Evolutionary conservation across 1,140 invertebrate species (phyloP), one percentile per base, ranked within the genome.

Genomic region (Heliothis virescens): DNA sequence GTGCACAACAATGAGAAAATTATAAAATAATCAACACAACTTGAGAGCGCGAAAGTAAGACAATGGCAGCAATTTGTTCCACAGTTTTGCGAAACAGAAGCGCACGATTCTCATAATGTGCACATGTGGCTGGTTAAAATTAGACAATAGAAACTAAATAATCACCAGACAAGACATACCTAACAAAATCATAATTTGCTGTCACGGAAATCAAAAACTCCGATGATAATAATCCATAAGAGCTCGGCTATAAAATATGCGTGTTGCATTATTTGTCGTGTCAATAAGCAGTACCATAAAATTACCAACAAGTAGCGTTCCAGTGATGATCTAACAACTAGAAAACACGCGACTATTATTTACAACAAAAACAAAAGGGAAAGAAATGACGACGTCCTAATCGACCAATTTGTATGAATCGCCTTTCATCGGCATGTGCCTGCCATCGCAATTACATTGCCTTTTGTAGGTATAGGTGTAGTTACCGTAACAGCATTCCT

Each of bases 381-480:
- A 67, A 67, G 63, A 57, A 73, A 34, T 41, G 29, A 26, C 15
- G 10, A 7, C n/a, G 53, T 18, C 41, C 59, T 76, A 76, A 65
- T 65, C 59, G 60, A 47, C 29, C 55, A 34, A 74, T 74, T 62
- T 74, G 50, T 76, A 59, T 65, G 59, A 53, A 76, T 60, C 29
- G 47, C 12, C 21, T 12, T 10, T 79, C 82, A 83, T 79, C 67
- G 82, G 83, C 72, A 79, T 82, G 84, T 79, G 83, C 50, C 78
- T 59, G 75, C 77, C 86, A 87, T 87, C 83, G 73, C 78, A 87
- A 87, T 87, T 81, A 82, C 55, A 21, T 79, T 18, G 79, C 73
- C 82, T 80, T 76, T 80, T 79, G 78, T 74, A 41, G 55, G 60
- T 50, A 47, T 62, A 57, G 55, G 60, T 50, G 26, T 62, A 57